Base-by-base conservation (phyloP, 1,140 invertebrate species). In the Catajapyx aquilonaris region DNA sequence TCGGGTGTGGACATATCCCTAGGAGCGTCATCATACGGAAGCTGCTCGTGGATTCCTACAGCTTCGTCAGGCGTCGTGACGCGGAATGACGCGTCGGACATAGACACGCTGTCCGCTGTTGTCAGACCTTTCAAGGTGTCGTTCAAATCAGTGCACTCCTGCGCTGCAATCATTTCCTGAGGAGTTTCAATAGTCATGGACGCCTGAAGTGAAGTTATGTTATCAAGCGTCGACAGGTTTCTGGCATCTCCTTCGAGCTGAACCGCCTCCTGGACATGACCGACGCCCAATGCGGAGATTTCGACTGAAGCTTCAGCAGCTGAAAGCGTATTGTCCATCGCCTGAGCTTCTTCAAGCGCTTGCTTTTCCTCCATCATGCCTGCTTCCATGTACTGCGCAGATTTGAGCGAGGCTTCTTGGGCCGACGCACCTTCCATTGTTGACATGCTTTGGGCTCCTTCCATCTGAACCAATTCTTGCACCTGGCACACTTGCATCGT, bases 31-130 rank as follows among this genome's bases (percentile, higher is more conserved):
- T 16, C 11, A 9, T 30, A 11, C 31, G 19, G 9, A 9, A 30
- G 11, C 9, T 34, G 11, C 32, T 17, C 17, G 11, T 9, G 7
- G 7, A 9, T 34, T 7, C 17, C 7, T 13, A 13, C 15, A 7
- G 17, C 4, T 13, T 36, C 15, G 21, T 36, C 35, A 5, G 30
- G 19, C 4, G 19, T 25, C 3, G 18, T 16, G 20, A 25, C 30
- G 5, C 19, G 21, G 30, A 25, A 13, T n/a, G 30, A 15, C 25
- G 37, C 30, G 25, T 38, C 37, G 16, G 39, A 25, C 13, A 39
- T 37, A 2, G 41, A 42, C n/a, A 42, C 25, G 16, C 36, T 42
- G 10, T 42, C 41, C 4, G 35, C 41, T 15, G 32, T 32, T 34
- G 38, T 37, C 32, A 32, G 18, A 28, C 9, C 9, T 10, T 28